Conservation (phyloP, 1,140 invertebrate species). For the Dendrolimus kikuchii region DNA sequence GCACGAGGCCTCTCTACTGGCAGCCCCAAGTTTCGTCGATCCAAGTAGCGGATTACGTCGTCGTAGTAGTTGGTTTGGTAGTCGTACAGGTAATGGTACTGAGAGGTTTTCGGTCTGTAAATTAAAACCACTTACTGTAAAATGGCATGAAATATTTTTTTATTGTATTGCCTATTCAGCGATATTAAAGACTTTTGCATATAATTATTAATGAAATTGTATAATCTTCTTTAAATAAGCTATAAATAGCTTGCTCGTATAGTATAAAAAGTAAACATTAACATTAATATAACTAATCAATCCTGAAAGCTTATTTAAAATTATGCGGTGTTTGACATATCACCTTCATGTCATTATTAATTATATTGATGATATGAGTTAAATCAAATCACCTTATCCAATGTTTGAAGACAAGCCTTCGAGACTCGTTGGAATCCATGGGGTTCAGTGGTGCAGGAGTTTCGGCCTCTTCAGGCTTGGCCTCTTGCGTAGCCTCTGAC, state of each 20-base stretch:
- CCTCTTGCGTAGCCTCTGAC: conserved; percentile 52
- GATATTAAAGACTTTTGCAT: too few relatives aligned
- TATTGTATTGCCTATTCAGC: too few relatives aligned
- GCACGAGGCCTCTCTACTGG: conserved; percentile 79
- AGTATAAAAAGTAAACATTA: too few relatives aligned
- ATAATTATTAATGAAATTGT: too few relatives aligned
- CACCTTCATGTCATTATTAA: too few relatives aligned
- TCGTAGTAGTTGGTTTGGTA: conserved; percentile 89
- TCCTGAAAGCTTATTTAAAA: background rate
- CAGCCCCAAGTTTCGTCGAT: conserved; percentile 80
- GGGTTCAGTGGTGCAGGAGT: conserved; percentile 74
- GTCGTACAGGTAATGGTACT: conserved; percentile 87
- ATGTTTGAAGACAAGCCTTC: conserved; percentile 77
- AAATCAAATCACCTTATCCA: conserved; percentile 76
- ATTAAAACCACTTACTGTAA: background rate
- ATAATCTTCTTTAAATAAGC: too few relatives aligned
- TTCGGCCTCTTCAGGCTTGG: conserved; percentile 64
- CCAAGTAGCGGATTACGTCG: conserved; percentile 86
- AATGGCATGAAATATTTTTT: background rate
- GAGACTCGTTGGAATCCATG: conserved; percentile 63
- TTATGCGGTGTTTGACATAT: background rate
- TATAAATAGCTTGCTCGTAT: too few relatives aligned
- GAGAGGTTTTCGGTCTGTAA: conserved; percentile 81
- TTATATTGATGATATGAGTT: background rate
- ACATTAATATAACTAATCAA: too few relatives aligned